Evolutionary conservation across 2,888 invertebrate genomes (phyloP).

Genomic region (Lissocephala sabroskyi): DNA sequence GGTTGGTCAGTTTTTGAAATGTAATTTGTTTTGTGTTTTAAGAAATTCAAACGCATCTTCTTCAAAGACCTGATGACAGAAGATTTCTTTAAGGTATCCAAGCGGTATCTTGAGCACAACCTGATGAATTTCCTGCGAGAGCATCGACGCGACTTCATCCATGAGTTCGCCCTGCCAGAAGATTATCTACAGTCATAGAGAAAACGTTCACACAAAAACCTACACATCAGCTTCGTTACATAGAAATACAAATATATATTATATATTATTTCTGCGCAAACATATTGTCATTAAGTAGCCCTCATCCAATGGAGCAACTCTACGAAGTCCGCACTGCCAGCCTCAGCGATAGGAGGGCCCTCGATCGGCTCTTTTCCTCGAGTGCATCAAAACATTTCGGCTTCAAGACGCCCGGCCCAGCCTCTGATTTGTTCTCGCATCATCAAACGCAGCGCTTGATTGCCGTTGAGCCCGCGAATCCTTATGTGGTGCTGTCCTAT

Average conservation of each 20-base stretch:
- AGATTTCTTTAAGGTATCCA: constrained; percentile 27
- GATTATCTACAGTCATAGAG: constrained; percentile 33
- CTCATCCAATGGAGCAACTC: too few species aligned
- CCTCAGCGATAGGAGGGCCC: constrained; percentile 15
- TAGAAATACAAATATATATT: not conserved
- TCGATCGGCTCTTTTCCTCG: constrained; percentile 21
- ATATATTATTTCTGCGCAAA: not conserved
- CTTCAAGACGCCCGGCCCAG: constrained; percentile 17
- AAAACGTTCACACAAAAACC: too few species aligned
- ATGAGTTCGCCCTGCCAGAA: constrained; percentile 42
- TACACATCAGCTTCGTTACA: too few species aligned
- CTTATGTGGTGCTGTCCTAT: constrained; percentile 20
- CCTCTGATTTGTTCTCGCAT: constrained; percentile 19
- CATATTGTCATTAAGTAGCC: too few species aligned
- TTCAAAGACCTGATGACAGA: constrained; percentile 1
- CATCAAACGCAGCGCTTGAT: constrained; percentile 40
- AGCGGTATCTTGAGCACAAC: constrained; percentile 29
- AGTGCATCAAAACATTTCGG: constrained; percentile 19
- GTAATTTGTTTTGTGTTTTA: too few species aligned
- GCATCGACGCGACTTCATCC: constrained; percentile 29
- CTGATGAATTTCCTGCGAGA: constrained; percentile 36
- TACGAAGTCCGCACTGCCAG: too few species aligned
- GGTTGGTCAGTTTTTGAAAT: too few species aligned
- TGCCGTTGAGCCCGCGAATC: not conserved
- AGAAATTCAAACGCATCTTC: too few species aligned